Evolutionary conservation across 1,140 invertebrate species (phyloP).

Genomic region (Ladona fulva): DNA sequence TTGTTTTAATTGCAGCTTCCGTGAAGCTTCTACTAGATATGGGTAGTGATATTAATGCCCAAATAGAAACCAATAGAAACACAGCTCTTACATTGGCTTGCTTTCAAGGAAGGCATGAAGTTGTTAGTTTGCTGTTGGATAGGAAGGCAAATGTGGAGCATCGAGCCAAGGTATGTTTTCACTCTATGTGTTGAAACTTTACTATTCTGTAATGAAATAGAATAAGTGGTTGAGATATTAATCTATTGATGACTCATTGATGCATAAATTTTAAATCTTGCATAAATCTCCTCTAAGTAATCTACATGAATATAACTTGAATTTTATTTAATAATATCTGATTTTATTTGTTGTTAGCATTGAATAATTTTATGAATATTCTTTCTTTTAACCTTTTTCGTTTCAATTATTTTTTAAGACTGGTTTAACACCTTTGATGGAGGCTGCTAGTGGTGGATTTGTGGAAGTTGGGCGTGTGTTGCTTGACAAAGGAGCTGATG

Average conservation of each 20-base stretch:
- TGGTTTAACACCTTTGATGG: constrained; percentile 96
- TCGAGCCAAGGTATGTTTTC: constrained; percentile 72
- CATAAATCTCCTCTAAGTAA: no score
- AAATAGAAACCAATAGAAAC: constrained; percentile 99
- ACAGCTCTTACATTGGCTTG: constrained; percentile 97
- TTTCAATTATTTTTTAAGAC: constrained; percentile 48
- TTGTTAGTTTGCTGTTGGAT: constrained; percentile 90
- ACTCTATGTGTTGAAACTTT: neutral
- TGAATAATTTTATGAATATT: neutral
- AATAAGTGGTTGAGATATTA: neutral
- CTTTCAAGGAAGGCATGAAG: constrained; percentile 98
- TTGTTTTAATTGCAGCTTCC: constrained; percentile 45
- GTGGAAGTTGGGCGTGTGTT: constrained; percentile 95
- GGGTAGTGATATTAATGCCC: constrained; percentile 98
- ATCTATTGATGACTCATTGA: no score
- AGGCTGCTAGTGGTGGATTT: constrained; percentile 97
- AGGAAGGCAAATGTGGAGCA: constrained; percentile 98
- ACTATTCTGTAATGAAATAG: neutral
- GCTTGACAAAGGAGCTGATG: constrained; percentile 93
- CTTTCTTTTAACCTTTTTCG: neutral
- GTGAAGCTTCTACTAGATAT: constrained; percentile 88
- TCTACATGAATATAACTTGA: no score
- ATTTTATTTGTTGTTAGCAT: no score
- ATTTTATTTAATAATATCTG: no score
- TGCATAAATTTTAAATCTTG: no score